A percentile compares a stretch with the other conserved stretches of the same genome.
Conservation (phyloP, 2,113 vertebrate genomes). For the Shinisaurus crocodilurus region DNA sequence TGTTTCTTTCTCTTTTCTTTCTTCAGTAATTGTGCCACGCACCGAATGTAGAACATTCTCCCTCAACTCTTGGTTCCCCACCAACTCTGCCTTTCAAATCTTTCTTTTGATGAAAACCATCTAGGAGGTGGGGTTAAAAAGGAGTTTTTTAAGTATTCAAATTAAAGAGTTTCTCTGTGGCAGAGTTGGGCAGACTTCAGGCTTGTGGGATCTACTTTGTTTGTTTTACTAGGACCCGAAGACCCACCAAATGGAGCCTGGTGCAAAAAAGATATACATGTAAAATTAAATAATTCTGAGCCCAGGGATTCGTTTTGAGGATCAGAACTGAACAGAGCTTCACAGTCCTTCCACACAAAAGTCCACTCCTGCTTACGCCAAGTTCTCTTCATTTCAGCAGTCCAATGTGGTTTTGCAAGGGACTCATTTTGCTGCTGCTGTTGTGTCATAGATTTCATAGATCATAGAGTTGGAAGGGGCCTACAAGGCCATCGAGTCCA, state of each 20-base stretch:
- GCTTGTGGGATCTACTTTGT: no score
- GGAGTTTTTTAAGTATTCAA: not conserved
- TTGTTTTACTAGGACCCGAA: not conserved
- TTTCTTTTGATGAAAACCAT: conserved; percentile 33
- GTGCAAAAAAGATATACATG: not conserved
- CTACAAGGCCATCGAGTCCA: no score
- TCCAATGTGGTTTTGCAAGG: not conserved
- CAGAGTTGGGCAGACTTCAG: not conserved
- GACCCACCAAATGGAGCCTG: not conserved
- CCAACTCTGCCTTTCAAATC: not conserved
- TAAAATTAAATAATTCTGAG: not conserved
- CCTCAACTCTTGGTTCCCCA: not conserved
- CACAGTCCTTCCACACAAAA: not conserved
- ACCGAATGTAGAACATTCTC: conserved; percentile 5
- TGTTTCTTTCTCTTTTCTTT: not conserved
- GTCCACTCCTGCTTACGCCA: no score
- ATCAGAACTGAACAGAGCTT: not conserved
- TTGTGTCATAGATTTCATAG: no score
- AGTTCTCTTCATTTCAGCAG: no score
- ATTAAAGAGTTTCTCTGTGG: not conserved
- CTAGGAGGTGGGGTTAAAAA: not conserved
- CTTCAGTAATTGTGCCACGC: conserved; percentile 12
- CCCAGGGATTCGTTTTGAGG: not conserved
- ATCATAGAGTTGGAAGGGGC: no score
- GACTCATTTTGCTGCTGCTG: not conserved